Percentiles rank a stretch among this genome's conserved stretches.
phyloP scores from a whole-genome alignment of 2,113 vertebrate genomes.

The Hoplias malabaricus region DNA sequence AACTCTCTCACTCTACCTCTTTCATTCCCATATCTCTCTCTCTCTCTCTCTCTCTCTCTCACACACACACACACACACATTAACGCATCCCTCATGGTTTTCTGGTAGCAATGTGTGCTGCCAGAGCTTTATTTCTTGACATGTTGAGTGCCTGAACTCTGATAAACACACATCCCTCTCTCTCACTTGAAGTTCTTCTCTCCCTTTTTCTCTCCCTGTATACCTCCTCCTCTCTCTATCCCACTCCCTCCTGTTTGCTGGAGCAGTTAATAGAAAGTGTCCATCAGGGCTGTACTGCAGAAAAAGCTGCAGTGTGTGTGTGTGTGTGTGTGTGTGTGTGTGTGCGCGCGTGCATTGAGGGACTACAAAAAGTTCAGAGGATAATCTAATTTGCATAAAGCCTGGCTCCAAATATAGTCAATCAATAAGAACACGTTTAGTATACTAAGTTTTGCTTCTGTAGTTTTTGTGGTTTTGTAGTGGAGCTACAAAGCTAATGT shows the following conservation, averaged over 20 bases:
- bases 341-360: too few species aligned
- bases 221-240: not conserved
- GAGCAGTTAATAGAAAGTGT: slow-evolving; percentile 56
- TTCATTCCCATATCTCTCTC: not conserved
- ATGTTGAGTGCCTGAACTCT: not conserved
- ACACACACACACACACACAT: not conserved
- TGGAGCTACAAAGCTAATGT: too few species aligned
- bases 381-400: too few species aligned
- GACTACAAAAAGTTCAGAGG: too few species aligned
- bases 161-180: not conserved
- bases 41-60: not conserved
- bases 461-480: too few species aligned
- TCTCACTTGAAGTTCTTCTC: too few species aligned
- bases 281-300: slow-evolving; percentile 38
- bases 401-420: too few species aligned
- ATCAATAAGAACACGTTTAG: too few species aligned
- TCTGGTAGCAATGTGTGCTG: slow-evolving; percentile 9
- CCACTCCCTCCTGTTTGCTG: slow-evolving; percentile 19
- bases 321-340: slow-evolving; percentile 4
- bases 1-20: not conserved
- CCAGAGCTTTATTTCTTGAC: slow-evolving; percentile 14
- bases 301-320: slow-evolving; percentile 12
- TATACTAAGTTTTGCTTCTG: too few species aligned
- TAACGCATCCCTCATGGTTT: not conserved
- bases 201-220: too few species aligned